Base-by-base conservation (phyloP, 2,888 invertebrate genomes). In the Anarsia innoxiella region DNA sequence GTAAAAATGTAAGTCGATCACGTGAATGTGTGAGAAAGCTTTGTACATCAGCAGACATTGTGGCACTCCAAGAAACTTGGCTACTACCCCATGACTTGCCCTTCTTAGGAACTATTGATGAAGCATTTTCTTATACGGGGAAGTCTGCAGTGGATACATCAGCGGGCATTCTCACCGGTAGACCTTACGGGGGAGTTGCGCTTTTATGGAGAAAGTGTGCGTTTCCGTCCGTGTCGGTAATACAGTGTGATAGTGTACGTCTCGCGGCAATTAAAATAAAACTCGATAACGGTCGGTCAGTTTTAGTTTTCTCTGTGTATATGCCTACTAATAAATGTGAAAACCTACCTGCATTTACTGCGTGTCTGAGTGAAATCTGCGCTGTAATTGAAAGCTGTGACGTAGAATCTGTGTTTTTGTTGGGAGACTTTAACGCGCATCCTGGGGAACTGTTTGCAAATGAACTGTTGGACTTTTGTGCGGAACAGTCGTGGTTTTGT, bases 101-200 rank as follows among this genome's bases (percentile, higher is more conserved):
- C 1, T 9, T 23, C 1, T 30, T 41, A 8, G 40, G 43, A 14
- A 40, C 27, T 1, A 36, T 58, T 4, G 27, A 51, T 31, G 16
- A 37, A 5, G 36, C 44, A 2, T 60, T 55, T 28, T 39, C 28
- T 0, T 51, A 29, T 25, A 44, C 44, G 0, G 54, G 52, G 1
- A 46, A 34, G 8, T 56, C 56, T 0, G 45, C 54, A 0, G 47
- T 60, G 4, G 53, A 54, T 23, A 52, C 52, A 1, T 39, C 48
- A 1, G 25, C 38, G 3, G 53, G 48, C 0, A 10, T 52, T 1
- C 37, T 57, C 0, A 32, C 44, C 1, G 54, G 51, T 1, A 37
- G 54, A 9, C 50, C 50, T 1, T 41, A 43, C 27, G 52, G 51
- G 3, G 51, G 51, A 2, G 16, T 11, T 8, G 19, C 19, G n/a